Base-by-base conservation (phyloP, 2,797 vertebrate genomes). In the Ficedula albicollis region DNA sequence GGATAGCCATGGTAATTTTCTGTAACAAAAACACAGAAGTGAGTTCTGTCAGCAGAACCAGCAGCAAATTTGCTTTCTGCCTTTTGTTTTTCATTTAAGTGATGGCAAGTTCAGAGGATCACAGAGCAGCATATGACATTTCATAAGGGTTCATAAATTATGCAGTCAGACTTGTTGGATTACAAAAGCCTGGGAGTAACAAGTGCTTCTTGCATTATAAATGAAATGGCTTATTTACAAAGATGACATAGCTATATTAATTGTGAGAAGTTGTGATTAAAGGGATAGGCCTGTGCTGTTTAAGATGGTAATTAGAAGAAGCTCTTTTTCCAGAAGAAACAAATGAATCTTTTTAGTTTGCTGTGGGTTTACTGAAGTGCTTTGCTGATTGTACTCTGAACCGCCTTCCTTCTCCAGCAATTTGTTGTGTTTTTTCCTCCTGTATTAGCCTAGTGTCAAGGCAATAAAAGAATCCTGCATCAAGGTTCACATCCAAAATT, bases 61-160 rank as follows among this genome's bases (percentile, higher is more conserved):
- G 7, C 10, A 32, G 55, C 62, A 84, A 56, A 80, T 95, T 87
- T 83, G n/a, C 68, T 86, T 91, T 91, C 68, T 84, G 62, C 54
- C n/a, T 83, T 84, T 82, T 93, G 48, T 76, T 84, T 91, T 91
- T 78, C 36, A 32, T 87, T 74, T 74, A 75, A 92, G 70, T 49
- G 80, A 70, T 67, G 11, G 60, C 56, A 83, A 58, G 72, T 92
- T 89, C 63, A 90, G 85, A 87, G 81, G 69, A 89, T 85, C 75
- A 67, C 11, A 22, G 78, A 90, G 58, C 41, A 83, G 44, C 16
- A 4, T 54, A 77, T 83, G 86, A 87, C 55, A 54, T 84, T 95
- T 95, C 56, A 36, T 83, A 83, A 77, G 21, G 26, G 29, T 87
- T 96, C 43, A 94, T 96, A 88, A 96, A 96, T 96, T 95, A 86